Conservation (phyloP, 2,113 vertebrate genomes). For the Xiphorhynchus elegans region DNA sequence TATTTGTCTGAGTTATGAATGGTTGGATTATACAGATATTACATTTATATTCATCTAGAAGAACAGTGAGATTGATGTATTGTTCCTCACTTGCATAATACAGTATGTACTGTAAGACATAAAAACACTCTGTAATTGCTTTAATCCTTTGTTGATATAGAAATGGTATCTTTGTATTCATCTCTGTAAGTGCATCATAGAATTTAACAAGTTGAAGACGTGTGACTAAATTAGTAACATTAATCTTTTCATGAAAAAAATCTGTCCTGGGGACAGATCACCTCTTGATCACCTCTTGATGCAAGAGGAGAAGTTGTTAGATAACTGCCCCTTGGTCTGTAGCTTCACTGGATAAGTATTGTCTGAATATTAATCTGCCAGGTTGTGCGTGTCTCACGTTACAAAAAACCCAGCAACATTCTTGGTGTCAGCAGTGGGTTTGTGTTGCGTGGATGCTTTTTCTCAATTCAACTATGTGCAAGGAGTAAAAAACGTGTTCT, state of each 20-base stretch:
- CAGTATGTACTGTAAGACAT: not conserved
- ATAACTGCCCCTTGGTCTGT: not conserved
- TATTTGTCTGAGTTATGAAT: not conserved
- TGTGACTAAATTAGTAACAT: not conserved
- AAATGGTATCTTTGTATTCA: slow-evolving; percentile 25
- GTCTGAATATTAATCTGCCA: not conserved
- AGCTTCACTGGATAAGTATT: not conserved
- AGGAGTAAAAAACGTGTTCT: not conserved
- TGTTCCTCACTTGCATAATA: slow-evolving; percentile 25
- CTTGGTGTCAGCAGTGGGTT: not conserved
- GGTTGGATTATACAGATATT: not conserved
- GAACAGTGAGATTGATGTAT: slow-evolving; percentile 28
- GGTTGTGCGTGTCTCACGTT: not conserved
- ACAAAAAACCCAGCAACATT: not conserved
- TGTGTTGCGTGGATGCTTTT: not conserved
- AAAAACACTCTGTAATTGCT: slow-evolving; percentile 8
- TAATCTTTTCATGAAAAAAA: not conserved
- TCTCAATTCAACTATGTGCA: not conserved
- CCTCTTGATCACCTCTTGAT: not conserved
- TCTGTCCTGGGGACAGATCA: not conserved
- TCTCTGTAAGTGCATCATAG: not conserved
- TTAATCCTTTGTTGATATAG: slow-evolving; percentile 14
- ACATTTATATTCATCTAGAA: not conserved
- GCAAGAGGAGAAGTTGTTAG: not conserved
- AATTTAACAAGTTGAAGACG: slow-evolving; percentile 1